Percentiles rank a stretch among this genome's conserved stretches.
These are phyloP conservation scores for Hyperopisus bebe DNA, from an alignment of 2,113 vertebrate genomes.

Conservation along the genomic window DNA sequence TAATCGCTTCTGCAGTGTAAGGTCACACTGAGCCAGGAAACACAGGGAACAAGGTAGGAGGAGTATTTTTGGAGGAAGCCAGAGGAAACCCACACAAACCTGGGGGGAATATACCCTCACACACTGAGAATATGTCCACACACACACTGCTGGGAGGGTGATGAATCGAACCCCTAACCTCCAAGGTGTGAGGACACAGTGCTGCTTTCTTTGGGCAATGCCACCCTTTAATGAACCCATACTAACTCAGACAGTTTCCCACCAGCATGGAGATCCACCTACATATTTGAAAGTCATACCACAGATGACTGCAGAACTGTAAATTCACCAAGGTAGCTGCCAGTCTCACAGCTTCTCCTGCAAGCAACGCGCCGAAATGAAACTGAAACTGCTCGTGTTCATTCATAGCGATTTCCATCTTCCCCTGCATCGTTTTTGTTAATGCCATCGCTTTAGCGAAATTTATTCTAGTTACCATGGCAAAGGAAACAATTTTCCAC, in stretches of 20 bases:
- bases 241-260: neutral
- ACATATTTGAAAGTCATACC: neutral
- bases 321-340: no score
- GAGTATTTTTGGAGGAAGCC: neutral
- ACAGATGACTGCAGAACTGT: neutral
- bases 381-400: neutral
- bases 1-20: neutral
- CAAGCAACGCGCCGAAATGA: neutral
- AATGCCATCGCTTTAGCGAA: neutral
- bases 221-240: neutral
- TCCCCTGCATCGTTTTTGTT: neutral
- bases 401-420: neutral
- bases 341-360: neutral
- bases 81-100: neutral
- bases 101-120: neutral
- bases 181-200: neutral
- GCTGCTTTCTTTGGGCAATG: neutral
- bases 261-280: neutral
- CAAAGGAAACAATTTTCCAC: conserved; percentile 56
- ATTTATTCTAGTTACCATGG: neutral
- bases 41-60: neutral
- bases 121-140: neutral
- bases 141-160: neutral
- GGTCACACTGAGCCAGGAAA: neutral
- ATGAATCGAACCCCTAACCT: neutral